Base-by-base conservation (phyloP, 2,113 vertebrate species). In the Platichthys flesus region DNA sequence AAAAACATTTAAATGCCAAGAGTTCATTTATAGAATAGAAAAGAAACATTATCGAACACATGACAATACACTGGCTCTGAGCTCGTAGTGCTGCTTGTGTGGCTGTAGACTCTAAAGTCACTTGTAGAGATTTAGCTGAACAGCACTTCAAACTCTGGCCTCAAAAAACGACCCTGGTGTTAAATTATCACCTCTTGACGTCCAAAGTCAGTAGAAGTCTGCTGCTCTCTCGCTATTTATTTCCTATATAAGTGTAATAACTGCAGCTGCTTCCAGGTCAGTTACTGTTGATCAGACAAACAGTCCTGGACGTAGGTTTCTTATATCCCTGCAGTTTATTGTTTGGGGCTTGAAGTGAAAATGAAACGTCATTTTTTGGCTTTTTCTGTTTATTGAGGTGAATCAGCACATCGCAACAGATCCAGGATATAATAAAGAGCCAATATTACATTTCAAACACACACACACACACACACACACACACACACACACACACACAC, bases 381-480 rank as follows among this genome's bases (percentile, higher is more conserved):
- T 28, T 58, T 31, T 65, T 51, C 58, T 62, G 12, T 28, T 58
- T 49, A 3, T 71, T 28, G 56, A 71, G 18, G 3, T 35, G 54
- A 73, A 16, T 40, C 57, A 55, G 23, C 24, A 28, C 8, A 42
- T 18, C 2, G 31, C 12, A 42, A 37, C 57, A 49, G 42, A 21
- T 31, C 3, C 20, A 26, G 74, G 47, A 57, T 37, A 24, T 63
- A 24, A 47, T 21, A 74, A 14, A 47, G 20, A 71, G n/a, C 45
- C 67, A 45, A 70, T 73, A 82, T 82, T 52, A 67, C 23, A 74
- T 62, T 57, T 3, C 3, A 24, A 52, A 67, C 65, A 18, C 62
- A 59, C 47, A 49, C 35, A 24, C 37, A 35, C 40, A 66, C 54
- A 67, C 42, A 82, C 37, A 35, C 40, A 66, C 54, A 67, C 42